Evolutionary conservation across 2,888 invertebrate species (phyloP).

Genomic region (Ophion ellenae): DNA sequence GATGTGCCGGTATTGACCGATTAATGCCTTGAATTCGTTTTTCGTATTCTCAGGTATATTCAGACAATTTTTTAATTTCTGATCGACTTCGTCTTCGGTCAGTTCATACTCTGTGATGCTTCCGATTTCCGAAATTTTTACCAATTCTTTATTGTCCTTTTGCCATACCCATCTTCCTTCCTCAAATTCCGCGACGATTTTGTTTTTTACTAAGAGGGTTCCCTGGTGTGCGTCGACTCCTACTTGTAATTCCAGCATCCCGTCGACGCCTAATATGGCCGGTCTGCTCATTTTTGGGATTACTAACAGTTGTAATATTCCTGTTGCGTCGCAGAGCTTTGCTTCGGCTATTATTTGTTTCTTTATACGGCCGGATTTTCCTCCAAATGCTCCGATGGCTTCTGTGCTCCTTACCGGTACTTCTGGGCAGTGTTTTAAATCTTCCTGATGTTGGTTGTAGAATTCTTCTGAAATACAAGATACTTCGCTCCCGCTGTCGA

Average conservation of each 20-base stretch:
- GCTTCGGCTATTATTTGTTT: no score
- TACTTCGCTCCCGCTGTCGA: neutral
- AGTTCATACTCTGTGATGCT: neutral
- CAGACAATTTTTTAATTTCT: neutral
- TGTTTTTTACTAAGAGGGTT: neutral
- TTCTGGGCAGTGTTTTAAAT: neutral
- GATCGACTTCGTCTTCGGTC: neutral
- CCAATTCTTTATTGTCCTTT: no score
- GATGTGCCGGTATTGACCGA: neutral
- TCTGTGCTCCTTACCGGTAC: neutral
- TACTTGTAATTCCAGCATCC: no score
- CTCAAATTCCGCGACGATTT: no score
- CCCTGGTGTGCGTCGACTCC: neutral
- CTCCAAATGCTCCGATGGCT: neutral
- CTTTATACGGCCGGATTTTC: neutral
- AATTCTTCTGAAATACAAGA: neutral
- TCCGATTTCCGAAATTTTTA: no score
- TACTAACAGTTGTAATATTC: no score
- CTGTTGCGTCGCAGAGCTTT: no score
- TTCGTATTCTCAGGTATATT: neutral
- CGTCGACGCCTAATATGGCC: no score
- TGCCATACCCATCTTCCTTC: no score
- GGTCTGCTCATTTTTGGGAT: no score
- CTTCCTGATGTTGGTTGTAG: neutral
- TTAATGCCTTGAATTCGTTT: constrained; percentile 4